A percentile compares a stretch with the other conserved stretches of the same genome.
phyloP scores from a whole-genome alignment of 1,140 invertebrate species.

The Drosophila asahinai region DNA sequence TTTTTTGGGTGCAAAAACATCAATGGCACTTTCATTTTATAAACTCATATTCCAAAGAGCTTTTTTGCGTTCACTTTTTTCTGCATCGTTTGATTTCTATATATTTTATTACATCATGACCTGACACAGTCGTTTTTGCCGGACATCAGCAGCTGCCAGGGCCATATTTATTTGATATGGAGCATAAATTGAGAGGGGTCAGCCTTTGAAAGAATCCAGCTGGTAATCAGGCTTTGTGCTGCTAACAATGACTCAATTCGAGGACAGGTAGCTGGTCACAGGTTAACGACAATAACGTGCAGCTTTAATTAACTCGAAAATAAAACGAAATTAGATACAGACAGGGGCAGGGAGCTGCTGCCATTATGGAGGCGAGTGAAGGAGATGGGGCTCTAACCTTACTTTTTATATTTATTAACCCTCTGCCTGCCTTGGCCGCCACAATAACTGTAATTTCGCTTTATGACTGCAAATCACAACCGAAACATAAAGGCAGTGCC shows the following conservation, averaged over 20 bases:
- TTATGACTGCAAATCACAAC: constrained; percentile 84
- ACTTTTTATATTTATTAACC: constrained; percentile 84
- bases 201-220: constrained; percentile 1
- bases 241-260: constrained; percentile 47
- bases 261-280: constrained; percentile 45
- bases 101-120: constrained; percentile 39
- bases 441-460: constrained; percentile 83
- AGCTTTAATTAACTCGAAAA: constrained; percentile 81
- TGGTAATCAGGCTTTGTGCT: constrained; percentile 50
- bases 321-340: constrained; percentile 71
- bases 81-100: constrained; percentile 26
- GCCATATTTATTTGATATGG: constrained; percentile 37
- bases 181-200: constrained; percentile 17
- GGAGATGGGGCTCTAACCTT: constrained; percentile 43
- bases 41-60: constrained; percentile 10
- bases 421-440: constrained; percentile 57
- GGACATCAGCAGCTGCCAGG: constrained; percentile 23
- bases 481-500: constrained; percentile 72
- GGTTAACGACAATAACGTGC: constrained; percentile 69
- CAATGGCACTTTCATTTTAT: constrained; percentile 32
- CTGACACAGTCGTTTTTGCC: constrained; percentile 29
- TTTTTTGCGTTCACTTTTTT: constrained; percentile 8
- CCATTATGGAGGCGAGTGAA: constrained; percentile 42
- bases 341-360: constrained; percentile 2
- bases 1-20: constrained; percentile 14